A percentile compares a stretch with the other conserved stretches of the same genome.
phyloP scores from a whole-genome alignment of 2,113 vertebrate genomes.

The Plotosus lineatus region DNA sequence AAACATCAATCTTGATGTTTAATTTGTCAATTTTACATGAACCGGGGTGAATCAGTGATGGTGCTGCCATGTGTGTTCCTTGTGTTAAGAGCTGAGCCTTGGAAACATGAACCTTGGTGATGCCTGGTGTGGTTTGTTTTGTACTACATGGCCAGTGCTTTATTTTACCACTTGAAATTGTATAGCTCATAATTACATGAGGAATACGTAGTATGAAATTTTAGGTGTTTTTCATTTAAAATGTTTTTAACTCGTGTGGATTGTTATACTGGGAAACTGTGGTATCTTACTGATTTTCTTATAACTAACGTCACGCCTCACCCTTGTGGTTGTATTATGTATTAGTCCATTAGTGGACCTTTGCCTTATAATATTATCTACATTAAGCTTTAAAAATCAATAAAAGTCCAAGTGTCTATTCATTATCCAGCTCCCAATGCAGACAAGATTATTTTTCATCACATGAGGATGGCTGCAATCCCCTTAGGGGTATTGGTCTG shows the following conservation, averaged over 20 bases:
- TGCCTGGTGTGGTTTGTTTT: neutral
- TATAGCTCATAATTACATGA: neutral
- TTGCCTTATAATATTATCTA: slow-evolving; percentile 4
- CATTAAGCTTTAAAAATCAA: slow-evolving; percentile 32
- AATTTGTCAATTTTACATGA: neutral
- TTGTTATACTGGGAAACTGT: neutral
- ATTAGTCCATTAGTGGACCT: slow-evolving; percentile 1
- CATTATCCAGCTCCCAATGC: slow-evolving; percentile 26
- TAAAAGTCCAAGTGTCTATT: slow-evolving; percentile 26
- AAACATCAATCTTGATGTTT: too few relatives aligned
- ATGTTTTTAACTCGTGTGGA: neutral
- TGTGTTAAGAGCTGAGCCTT: neutral
- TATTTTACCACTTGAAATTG: neutral
- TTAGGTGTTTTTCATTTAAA: neutral
- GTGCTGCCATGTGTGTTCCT: neutral
- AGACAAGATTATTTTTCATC: slow-evolving; percentile 28
- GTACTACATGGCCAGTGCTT: too few relatives aligned
- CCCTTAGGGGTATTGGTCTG: slow-evolving; percentile 1
- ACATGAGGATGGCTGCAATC: slow-evolving; percentile 1
- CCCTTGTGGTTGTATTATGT: neutral
- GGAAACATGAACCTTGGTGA: neutral
- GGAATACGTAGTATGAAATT: neutral
- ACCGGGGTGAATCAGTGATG: neutral
- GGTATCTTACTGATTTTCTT: neutral
- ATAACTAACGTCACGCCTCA: neutral